Evolutionary conservation across 2,888 invertebrate species (phyloP).

Genomic region (Terebella lapidaria): DNA sequence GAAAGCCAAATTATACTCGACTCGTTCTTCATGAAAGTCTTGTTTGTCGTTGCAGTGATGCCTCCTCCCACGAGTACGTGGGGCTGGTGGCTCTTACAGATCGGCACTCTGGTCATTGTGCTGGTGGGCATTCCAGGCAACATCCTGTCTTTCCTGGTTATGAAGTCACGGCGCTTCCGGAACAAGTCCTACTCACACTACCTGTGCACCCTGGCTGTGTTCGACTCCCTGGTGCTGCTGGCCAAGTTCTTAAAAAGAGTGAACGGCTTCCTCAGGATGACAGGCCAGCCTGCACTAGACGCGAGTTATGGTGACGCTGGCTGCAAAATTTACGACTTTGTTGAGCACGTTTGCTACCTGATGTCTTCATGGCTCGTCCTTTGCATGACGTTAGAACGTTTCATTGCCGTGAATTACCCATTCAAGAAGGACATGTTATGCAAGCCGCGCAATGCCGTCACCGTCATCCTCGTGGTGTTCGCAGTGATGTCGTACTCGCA

Average conservation of each 20-base stretch:
- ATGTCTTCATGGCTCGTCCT: constrained; percentile 50
- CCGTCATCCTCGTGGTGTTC: constrained; percentile 33
- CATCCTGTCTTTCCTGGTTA: constrained; percentile 38
- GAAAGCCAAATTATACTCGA: no score
- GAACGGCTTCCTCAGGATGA: constrained; percentile 10
- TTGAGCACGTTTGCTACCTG: constrained; percentile 37
- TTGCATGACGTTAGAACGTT: constrained; percentile 42
- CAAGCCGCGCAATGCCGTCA: constrained; percentile 35
- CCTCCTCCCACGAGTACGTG: constrained; percentile 14
- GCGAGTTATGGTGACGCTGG: constrained; percentile 28
- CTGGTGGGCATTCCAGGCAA: constrained; percentile 43
- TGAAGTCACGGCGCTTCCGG: constrained; percentile 39
- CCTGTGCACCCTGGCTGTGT: constrained; percentile 41
- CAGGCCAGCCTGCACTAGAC: constrained; percentile 20
- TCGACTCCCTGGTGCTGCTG: constrained; percentile 39
- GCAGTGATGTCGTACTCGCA: constrained; percentile 36
- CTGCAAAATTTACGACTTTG: constrained; percentile 41
- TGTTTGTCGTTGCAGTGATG: not conserved
- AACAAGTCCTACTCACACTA: constrained; percentile 47
- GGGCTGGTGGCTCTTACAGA: constrained; percentile 41
- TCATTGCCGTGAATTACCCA: constrained; percentile 43
- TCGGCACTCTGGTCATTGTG: constrained; percentile 36
- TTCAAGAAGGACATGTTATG: constrained; percentile 37
- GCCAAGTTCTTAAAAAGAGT: constrained; percentile 19
- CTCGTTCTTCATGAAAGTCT: no score